Base-by-base conservation (phyloP, 2,888 invertebrate species). In the Phalangium opilio region DNA sequence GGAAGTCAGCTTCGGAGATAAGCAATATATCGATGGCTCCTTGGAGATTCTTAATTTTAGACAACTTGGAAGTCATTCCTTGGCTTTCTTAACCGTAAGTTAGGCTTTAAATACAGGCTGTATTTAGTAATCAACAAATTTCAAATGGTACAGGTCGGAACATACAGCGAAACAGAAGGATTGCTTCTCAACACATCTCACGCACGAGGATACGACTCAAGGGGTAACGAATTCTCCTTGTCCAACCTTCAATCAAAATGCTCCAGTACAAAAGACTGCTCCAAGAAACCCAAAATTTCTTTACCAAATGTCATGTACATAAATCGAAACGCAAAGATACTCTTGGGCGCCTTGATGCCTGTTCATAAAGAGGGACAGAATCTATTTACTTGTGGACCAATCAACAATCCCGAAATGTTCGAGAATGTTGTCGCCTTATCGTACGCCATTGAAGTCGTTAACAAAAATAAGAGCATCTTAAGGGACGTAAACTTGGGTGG, bases 361-460 rank as follows among this genome's bases (percentile, higher is more conserved):
- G 52, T 58, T 3, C 60, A 61, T 40, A 50, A 56, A 32, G 55
- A 55, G 17, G 62, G 61, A 8, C 47, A 48, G 7, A 56, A 60
- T 32, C 58, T 61, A 32, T 62, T 64, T 47, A 54, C 58, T 3
- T 69, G 69, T 57, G 67, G 69, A 5, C 49, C 53, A 3, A 59
- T 66, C 36, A 58, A 61, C 45, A 60, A 61, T 1, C 57, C 57
- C 14, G 52, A 55, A 7, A 58, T 62, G 33, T 63, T 67, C 52
- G 64, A 67, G 50, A 61, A 63, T 43, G 53, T 68, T 44, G 59
- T 67, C 41, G 69, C 68, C 2, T 63, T 68, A 44, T 63, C 64
- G 47, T 68, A 63, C 53, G 67, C 68, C 5, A 60, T 69, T 17
- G 61, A 64, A 39, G 51, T 59, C 11, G 61, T 68, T 19, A 67